Evolutionary conservation across 2,888 invertebrate species (phyloP).

Genomic region (Hecatera dysodea): DNA sequence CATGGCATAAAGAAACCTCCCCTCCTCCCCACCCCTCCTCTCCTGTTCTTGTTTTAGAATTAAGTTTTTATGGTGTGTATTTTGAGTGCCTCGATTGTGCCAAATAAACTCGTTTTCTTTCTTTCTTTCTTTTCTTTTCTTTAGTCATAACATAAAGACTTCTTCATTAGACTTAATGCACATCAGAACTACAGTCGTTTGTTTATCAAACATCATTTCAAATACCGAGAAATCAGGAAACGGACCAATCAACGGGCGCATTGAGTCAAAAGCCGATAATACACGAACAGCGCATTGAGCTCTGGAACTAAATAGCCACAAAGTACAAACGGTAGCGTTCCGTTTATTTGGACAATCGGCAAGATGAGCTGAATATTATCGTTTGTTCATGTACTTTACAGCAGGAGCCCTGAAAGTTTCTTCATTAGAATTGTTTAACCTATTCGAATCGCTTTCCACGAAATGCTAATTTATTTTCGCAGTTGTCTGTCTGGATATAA

Average conservation of each 20-base stretch:
- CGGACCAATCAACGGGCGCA: not conserved
- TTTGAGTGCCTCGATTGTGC: no score
- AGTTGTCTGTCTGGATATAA: conserved; percentile 35
- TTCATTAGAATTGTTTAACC: conserved; percentile 78
- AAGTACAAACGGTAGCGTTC: conserved; percentile 28
- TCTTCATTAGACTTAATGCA: not conserved
- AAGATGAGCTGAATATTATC: conserved; percentile 65
- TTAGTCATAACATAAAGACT: no score
- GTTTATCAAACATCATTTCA: not conserved
- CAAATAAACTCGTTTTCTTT: no score
- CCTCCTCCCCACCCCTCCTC: no score
- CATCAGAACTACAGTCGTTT: not conserved
- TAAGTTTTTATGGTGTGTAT: no score
- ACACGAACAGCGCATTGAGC: not conserved
- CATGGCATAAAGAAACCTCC: not conserved
- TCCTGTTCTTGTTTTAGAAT: no score
- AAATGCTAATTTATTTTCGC: conserved; percentile 71
- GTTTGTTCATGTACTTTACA: conserved; percentile 72
- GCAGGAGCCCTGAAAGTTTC: conserved; percentile 73
- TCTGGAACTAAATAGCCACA: conserved; percentile 8
- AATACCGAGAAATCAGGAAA: not conserved
- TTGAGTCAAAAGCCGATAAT: not conserved
- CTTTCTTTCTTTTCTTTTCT: no score
- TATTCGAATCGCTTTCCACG: conserved; percentile 63
- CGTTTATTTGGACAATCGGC: conserved; percentile 49